Percentiles rank a stretch among this genome's conserved stretches.
These are phyloP conservation scores for Drosophila lacicola DNA, from an alignment of 2,888 invertebrate genomes.

Conservation along the genomic window DNA sequence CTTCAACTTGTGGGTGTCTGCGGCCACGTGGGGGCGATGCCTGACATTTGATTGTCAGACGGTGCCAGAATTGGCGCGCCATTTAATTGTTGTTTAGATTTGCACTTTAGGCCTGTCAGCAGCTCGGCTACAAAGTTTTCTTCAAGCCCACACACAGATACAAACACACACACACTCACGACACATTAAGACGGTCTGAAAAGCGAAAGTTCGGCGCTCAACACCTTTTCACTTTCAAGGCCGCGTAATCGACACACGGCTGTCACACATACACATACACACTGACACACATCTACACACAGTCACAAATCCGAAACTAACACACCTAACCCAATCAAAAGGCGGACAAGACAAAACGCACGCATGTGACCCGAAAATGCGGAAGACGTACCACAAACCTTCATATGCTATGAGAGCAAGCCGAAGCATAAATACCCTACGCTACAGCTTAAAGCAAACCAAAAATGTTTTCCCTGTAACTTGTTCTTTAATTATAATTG, in stretches of 20 bases:
- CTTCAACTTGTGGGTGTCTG: slow-evolving; percentile 26
- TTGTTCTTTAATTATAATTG: not conserved
- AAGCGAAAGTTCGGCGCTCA: slow-evolving; percentile 64
- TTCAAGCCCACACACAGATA: slow-evolving; percentile 23
- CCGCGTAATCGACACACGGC: slow-evolving; percentile 69
- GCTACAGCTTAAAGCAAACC: too few relatives aligned
- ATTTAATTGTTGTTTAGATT: slow-evolving; percentile 62
- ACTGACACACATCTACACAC: slow-evolving; percentile 6
- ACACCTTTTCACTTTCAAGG: slow-evolving; percentile 85
- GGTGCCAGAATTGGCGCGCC: slow-evolving; percentile 62
- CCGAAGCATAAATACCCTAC: slow-evolving; percentile 21
- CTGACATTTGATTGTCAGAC: slow-evolving; percentile 63
- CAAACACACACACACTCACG: not conserved
- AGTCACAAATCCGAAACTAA: slow-evolving; percentile 44
- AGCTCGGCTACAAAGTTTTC: slow-evolving; percentile 18
- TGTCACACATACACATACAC: slow-evolving; percentile 44
- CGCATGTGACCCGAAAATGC: slow-evolving; percentile 72
- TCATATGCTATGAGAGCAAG: not conserved
- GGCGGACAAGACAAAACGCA: slow-evolving; percentile 49
- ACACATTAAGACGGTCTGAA: slow-evolving; percentile 20
- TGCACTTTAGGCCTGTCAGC: slow-evolving; percentile 49
- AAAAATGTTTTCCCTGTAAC: too few relatives aligned
- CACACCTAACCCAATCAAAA: slow-evolving; percentile 54
- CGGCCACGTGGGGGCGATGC: slow-evolving; percentile 58
- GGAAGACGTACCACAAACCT: slow-evolving; percentile 58